A percentile compares a stretch with the other conserved stretches of the same genome.
Evolutionary conservation across 1,140 invertebrate genomes (phyloP).

Genomic region (Trachymyrmex cornetzi): DNA sequence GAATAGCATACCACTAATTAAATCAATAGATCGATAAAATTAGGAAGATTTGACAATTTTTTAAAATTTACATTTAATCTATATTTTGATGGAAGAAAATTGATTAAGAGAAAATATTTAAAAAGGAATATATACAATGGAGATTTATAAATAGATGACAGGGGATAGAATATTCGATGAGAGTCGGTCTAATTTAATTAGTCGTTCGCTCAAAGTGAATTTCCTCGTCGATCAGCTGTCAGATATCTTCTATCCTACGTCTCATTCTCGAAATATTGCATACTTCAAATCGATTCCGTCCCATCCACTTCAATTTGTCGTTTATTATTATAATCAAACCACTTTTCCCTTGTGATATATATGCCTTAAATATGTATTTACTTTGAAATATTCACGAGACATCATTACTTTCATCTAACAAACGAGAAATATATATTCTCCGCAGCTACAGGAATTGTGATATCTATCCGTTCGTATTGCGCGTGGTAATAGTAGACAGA

Average conservation of each 20-base stretch:
- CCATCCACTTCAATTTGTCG: conserved; percentile 22
- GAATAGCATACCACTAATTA: background rate
- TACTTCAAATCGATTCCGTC: conserved; percentile 1
- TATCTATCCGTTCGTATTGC: background rate
- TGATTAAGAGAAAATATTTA: background rate
- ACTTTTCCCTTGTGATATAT: conserved; percentile 10
- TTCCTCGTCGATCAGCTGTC: conserved; percentile 46
- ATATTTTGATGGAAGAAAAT: background rate
- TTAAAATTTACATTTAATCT: background rate
- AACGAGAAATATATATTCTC: background rate
- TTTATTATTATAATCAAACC: conserved; percentile 43
- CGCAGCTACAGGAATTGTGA: background rate
- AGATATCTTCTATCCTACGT: background rate
- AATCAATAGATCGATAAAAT: background rate
- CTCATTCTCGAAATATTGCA: conserved; percentile 14
- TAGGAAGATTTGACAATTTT: background rate
- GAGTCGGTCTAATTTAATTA: conserved; percentile 56
- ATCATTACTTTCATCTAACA: background rate
- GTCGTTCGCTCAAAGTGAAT: conserved; percentile 34
- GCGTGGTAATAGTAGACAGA: background rate
- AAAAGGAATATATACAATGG: background rate
- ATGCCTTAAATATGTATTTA: conserved; percentile 21
- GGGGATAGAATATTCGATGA: conserved; percentile 42
- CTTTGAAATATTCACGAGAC: conserved; percentile 30
- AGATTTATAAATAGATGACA: conserved; percentile 12